Conservation (phyloP, 2,888 invertebrate genomes). For the Dicranocentrus wangi region DNA sequence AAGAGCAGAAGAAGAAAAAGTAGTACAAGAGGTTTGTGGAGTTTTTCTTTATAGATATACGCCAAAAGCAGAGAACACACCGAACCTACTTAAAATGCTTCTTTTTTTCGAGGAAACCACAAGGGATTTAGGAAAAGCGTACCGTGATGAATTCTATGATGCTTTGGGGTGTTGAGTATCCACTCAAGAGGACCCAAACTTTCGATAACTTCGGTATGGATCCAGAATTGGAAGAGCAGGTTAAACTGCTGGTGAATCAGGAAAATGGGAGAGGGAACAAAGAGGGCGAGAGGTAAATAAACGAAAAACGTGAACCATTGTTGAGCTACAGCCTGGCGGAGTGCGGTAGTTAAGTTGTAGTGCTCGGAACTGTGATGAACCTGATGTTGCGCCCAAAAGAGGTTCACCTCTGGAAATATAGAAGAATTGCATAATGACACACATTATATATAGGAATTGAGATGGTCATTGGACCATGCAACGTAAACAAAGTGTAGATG, state of each 20-base stretch:
- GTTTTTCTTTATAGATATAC: too few relatives aligned
- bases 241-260: slow-evolving; percentile 88
- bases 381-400: slow-evolving; percentile 75
- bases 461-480: background rate
- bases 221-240: slow-evolving; percentile 78
- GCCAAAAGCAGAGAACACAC: too few relatives aligned
- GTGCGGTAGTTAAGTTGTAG: slow-evolving; percentile 85
- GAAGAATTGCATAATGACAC: background rate
- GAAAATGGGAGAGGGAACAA: slow-evolving; percentile 86
- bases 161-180: slow-evolving; percentile 90
- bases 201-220: slow-evolving; percentile 81
- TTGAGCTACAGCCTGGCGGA: slow-evolving; percentile 86
- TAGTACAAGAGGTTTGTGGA: too few relatives aligned
- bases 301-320: slow-evolving; percentile 83
- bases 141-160: slow-evolving; percentile 91
- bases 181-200: slow-evolving; percentile 89
- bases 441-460: too few relatives aligned
- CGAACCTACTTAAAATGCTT: too few relatives aligned
- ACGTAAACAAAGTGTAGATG: background rate
- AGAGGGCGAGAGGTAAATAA: slow-evolving; percentile 79
- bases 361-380: slow-evolving; percentile 7
- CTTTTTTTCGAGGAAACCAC: too few relatives aligned
- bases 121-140: too few relatives aligned
- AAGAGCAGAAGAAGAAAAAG: background rate
- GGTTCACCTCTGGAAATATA: slow-evolving; percentile 74